Percentiles rank a stretch among this genome's conserved stretches.
These are phyloP conservation scores for Ptilonorhynchus violaceus DNA, from an alignment of 2,113 vertebrate species.

Conservation along the genomic window DNA sequence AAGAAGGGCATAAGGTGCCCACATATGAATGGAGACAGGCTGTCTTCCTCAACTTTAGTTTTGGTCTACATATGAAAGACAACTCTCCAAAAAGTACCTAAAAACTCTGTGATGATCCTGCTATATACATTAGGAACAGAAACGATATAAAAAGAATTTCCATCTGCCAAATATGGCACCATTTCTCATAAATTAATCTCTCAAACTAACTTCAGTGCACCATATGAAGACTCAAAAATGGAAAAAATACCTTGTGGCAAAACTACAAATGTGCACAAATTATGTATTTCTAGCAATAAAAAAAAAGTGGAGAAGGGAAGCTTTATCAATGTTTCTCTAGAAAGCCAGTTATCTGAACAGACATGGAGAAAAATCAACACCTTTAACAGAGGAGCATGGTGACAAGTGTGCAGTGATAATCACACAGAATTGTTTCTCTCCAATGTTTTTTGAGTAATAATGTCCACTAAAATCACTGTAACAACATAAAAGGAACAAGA, in stretches of 20 bases:
- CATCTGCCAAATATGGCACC: constrained; percentile 41
- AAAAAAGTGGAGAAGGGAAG: neutral
- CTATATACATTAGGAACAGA: constrained; percentile 20
- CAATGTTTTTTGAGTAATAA: neutral
- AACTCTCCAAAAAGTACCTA: constrained; percentile 35
- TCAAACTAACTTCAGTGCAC: constrained; percentile 36
- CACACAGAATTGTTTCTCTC: neutral
- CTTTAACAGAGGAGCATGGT: neutral
- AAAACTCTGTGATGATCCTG: constrained; percentile 9
- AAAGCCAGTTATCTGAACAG: neutral
- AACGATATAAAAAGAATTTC: constrained; percentile 47
- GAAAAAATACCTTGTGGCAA: neutral
- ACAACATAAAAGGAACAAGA: constrained; percentile 26
- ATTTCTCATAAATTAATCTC: constrained; percentile 1
- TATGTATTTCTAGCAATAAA: neutral
- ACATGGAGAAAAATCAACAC: constrained; percentile 17
- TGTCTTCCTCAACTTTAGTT: constrained; percentile 45
- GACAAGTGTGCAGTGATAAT: neutral
- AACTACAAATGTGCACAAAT: constrained; percentile 35
- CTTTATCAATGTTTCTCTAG: neutral
- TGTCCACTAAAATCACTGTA: neutral
- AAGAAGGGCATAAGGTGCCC: neutral
- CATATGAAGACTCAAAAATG: constrained; percentile 56
- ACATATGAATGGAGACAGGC: neutral
- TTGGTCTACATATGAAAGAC: constrained; percentile 61